Percentiles rank a stretch among this genome's conserved stretches.
These are phyloP conservation scores for Oceanodroma leucorhoa DNA, from an alignment of 2,797 vertebrate genomes.

Conservation along the genomic window DNA sequence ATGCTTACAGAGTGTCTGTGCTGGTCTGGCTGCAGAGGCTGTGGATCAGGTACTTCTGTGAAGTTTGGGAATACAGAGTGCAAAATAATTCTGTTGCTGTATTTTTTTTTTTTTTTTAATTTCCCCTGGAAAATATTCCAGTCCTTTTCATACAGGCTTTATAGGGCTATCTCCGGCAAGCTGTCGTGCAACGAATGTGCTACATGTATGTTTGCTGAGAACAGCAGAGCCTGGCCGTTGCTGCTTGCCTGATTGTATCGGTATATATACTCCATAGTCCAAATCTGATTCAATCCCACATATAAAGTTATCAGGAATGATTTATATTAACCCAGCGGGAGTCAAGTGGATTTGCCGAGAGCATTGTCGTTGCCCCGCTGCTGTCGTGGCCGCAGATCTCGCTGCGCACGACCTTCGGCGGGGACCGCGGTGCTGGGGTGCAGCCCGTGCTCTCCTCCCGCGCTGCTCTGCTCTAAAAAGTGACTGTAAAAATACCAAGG, in stretches of 20 bases:
- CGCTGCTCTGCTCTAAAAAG: neutral
- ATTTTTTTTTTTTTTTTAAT: neutral
- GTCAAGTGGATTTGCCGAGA: neutral
- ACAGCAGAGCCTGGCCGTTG: neutral
- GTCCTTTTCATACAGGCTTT: neutral
- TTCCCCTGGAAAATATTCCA: neutral
- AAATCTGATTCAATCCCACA: neutral
- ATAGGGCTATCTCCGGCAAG: neutral
- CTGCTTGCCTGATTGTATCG: neutral
- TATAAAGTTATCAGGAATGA: neutral
- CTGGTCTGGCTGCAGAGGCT: neutral
- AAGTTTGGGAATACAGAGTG: neutral
- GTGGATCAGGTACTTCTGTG: neutral
- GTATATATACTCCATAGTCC: rapidly evolving
- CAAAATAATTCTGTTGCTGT: neutral
- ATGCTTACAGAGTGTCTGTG: neutral
- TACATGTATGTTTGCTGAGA: rapidly evolving
- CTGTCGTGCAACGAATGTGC: rapidly evolving
- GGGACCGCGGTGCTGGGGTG: neutral
- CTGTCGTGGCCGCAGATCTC: neutral
- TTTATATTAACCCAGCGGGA: neutral
- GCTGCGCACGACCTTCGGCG: rapidly evolving
- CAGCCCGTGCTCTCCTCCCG: neutral
- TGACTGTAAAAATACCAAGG: neutral
- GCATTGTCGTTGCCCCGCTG: neutral